Base-by-base conservation (phyloP, 1,140 invertebrate genomes). In the Drosophila eugracilis region DNA sequence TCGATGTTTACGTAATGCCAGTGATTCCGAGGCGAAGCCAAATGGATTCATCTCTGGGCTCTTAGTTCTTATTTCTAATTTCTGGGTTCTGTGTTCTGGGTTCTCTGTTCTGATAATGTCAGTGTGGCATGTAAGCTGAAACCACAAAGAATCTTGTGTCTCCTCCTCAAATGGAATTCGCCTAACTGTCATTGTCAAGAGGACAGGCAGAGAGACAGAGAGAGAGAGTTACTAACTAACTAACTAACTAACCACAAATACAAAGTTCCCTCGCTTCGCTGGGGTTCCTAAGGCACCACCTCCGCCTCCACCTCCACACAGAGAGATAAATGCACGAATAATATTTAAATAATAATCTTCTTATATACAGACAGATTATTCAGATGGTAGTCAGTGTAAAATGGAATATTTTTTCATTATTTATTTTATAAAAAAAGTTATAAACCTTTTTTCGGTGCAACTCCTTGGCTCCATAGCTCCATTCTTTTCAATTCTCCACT, bases 171-270 rank as follows among this genome's bases (percentile, higher is more conserved):
- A 37, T 45, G 63, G 42, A 67, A 86, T 71, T 77, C 80, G 80
- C 60, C 66, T 80, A 85, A 85, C 80, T 86, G 80, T 86, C 77
- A 85, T 74, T 85, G 70, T 57, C 60, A 41, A 24, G 5, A n/a
- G n/a, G n/a, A n/a, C n/a, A n/a, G n/a, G n/a, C n/a, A n/a, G n/a
- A n/a, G n/a, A n/a, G n/a, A n/a, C n/a, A n/a, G n/a, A n/a, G n/a
- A 39, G 59, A 14, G 32, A 21, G 22, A 67, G 48, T 44, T 47
- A 58, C 37, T 53, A 39, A 63, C n/a, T n/a, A n/a, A n/a, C n/a
- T n/a, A n/a, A n/a, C n/a, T n/a, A n/a, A 58, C 37, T 55, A 42
- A 57, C 72, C 53, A 54, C 60, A 66, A 30, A 62, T 44, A 19
- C 22, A 12, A 54, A 30, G 41, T 41, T 54, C 39, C 45, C 26